Conservation (phyloP, 2,888 invertebrate genomes). For the Drosophila merina region DNA sequence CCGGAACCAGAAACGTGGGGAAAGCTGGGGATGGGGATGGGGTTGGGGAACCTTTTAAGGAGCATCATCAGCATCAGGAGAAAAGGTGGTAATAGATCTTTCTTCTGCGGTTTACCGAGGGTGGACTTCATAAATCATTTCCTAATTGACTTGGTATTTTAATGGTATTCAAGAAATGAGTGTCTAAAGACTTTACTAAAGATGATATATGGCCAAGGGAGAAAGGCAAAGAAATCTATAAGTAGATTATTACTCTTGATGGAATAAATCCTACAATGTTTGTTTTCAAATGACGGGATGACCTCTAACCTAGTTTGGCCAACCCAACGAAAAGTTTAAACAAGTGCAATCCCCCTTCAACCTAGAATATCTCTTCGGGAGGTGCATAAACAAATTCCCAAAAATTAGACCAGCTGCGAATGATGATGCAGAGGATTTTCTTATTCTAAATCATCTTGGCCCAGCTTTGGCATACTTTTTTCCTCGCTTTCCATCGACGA, state of each 20-base stretch:
- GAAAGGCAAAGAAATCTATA: not conserved
- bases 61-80: slow-evolving; percentile 23
- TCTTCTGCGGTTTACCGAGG: slow-evolving; percentile 11
- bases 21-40: not conserved
- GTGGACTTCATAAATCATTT: slow-evolving; percentile 61
- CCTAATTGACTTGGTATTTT: slow-evolving; percentile 57
- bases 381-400: slow-evolving; percentile 27
- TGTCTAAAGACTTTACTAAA: slow-evolving; percentile 4
- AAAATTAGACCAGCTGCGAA: slow-evolving; percentile 22
- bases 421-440: slow-evolving; percentile 34
- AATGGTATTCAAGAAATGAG: slow-evolving; percentile 8
- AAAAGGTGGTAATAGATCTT: slow-evolving; percentile 63
- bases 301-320: slow-evolving; percentile 29
- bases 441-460: slow-evolving; percentile 14
- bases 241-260: not conserved
- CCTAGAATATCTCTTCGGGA: slow-evolving; percentile 4
- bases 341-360: slow-evolving; percentile 4
- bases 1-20: slow-evolving; percentile 43
- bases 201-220: slow-evolving; percentile 24
- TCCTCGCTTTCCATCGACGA: not conserved
- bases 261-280: not conserved
- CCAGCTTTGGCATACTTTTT: slow-evolving; percentile 4
- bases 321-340: slow-evolving; percentile 6
- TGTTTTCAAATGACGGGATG: slow-evolving; percentile 11
- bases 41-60: slow-evolving; percentile 43